Evolutionary conservation across 2,888 invertebrate genomes (phyloP).

Genomic region (Pherbina coryleti): DNA sequence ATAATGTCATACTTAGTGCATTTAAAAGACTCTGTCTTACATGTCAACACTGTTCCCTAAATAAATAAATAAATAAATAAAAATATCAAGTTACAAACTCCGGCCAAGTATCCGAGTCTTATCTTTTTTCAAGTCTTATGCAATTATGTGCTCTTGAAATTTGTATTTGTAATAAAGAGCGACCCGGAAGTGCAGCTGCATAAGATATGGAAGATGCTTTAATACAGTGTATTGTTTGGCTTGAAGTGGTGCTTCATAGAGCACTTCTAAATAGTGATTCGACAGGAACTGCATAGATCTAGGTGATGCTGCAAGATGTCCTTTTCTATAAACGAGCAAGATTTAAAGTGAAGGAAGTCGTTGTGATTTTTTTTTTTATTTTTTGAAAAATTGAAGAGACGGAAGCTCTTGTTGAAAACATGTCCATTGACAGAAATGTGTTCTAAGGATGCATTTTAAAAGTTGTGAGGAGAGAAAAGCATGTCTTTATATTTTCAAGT

Average conservation of each 20-base stretch:
- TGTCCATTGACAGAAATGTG: no score
- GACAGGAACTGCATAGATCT: neutral
- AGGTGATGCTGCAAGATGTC: neutral
- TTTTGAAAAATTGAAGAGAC: no score
- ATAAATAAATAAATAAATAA: no score
- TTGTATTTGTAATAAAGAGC: neutral
- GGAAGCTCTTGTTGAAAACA: no score
- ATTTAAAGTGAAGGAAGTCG: no score
- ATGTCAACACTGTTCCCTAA: no score
- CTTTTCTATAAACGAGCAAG: neutral
- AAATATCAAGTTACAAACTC: slow-evolving; percentile 13
- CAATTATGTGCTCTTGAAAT: slow-evolving; percentile 16
- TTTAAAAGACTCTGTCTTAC: no score
- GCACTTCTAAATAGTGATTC: neutral
- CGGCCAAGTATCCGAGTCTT: neutral
- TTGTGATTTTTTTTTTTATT: no score
- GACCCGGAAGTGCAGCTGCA: slow-evolving; percentile 12
- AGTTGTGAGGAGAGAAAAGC: no score
- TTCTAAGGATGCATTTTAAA: no score
- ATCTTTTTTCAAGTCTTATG: neutral
- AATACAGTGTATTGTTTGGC: neutral
- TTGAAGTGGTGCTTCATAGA: neutral
- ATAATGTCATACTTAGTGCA: no score
- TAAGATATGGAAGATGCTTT: neutral
- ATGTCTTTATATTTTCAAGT: no score